Evolutionary conservation across 1,140 invertebrate species (phyloP), one percentile per base, ranked within the genome.

Genomic region (Lepidurus apus): DNA sequence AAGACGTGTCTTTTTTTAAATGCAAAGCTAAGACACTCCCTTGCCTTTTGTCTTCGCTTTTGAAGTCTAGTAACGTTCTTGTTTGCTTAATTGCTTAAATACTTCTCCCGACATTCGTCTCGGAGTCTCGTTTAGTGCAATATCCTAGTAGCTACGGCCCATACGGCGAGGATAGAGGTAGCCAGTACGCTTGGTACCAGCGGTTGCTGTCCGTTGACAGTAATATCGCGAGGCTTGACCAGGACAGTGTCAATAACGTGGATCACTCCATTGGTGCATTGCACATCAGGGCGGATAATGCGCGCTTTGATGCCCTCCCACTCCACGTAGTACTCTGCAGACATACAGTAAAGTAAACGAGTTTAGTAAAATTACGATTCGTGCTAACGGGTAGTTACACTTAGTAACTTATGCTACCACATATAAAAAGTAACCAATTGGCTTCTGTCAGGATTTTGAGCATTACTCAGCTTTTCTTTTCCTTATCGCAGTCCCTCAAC

Each of bases 251-350:
- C 93, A 82, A 97, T 95, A 53, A 96, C 93, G 84, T 97, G 95
- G 80, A 97, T 96, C 77, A 96, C 91, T 43, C 95, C 95, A 84
- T 97, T 97, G 82, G 93, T 95, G 84, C 95, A 96, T 82, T 94
- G 91, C 1, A 97, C 92, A 84, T 97, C 94, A 2, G 94, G 91
- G 80, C 93, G 88, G 82, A 92, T 91, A n/a, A 97, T 92, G 79
- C 90, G 90, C 78, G 95, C 93, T 87, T 89, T 89, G 83, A 91
- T 88, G 42, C 91, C 91, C 81, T 93, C 90, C 94, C 94, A 96
- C 83, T 92, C 90, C 74, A 96, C 88, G 80, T 89, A 89, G 85
- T 94, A 95, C 83, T 90, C 93, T 93, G 86, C 26, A 86, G 86
- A 81, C 78, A 34, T 80, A 81, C 6, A 65, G 53, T 65, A 13